Base-by-base conservation (phyloP, 2,888 invertebrate species). In the Netelia virgata region DNA sequence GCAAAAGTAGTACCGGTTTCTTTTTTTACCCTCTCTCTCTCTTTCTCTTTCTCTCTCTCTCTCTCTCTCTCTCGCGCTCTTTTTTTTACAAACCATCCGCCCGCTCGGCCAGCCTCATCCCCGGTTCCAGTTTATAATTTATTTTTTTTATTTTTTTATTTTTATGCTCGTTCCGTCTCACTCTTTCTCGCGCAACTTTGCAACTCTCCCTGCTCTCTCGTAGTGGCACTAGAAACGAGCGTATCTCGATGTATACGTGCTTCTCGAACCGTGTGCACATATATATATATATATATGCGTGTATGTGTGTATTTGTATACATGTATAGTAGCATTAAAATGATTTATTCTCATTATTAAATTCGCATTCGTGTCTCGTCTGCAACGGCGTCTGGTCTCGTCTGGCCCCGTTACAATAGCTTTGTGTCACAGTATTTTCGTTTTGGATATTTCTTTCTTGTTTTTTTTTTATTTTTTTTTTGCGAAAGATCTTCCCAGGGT, bases 261-360 rank as follows among this genome's bases (percentile, higher is more conserved):
- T 23, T 63, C 6, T 47, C 23, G 11, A 61, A 16, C 47, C 3
- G 43, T 47, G 23, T 11, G 23, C 43, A 73, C 28, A 43, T 18
- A n/a, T 14, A 47, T 28, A 57, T 20, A 28, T 11, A 28, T 8
- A 69, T 53, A 28, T 20, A 8, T 16, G 18, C 3, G 57, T 20
- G 57, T 20, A 14, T 20, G 28, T 28, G 28, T 28, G 28, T 28
- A 5, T 28, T 28, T 28, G 6, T 28, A 5, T 28, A 28, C 28
- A 53, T 53, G 16, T 53, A 70, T 53, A 66, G 88, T 89, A 88
- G 90, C 89, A 91, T 92, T 90, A 90, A 91, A 91, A 90, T 91
- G 90, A 92, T 91, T 92, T 92, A 92, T 91, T 91, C 91, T 88
- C 88, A 90, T 92, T 90, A 92, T 92, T 92, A 91, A 91, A 92